Conservation (phyloP, 2,113 vertebrate genomes). For the Beaufortia kweichowensis region DNA sequence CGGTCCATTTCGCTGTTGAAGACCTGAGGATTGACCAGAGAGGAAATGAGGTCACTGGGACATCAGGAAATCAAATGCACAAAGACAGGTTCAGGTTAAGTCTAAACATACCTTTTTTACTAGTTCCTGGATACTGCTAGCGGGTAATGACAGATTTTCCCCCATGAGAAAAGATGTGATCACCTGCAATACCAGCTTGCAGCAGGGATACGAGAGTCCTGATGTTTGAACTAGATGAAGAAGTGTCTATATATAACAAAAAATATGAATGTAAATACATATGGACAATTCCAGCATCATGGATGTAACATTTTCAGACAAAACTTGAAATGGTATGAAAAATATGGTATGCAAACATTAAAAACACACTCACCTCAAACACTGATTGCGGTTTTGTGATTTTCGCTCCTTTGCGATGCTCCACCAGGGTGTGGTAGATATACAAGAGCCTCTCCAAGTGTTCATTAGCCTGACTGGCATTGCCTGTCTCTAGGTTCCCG, state of each 20-base stretch:
- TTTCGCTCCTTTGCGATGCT: conserved; percentile 82
- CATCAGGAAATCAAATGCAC: background rate
- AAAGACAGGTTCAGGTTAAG: conserved; percentile 1
- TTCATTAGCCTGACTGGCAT: conserved; percentile 65
- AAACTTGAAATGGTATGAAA: background rate
- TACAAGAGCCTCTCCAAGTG: conserved; percentile 86
- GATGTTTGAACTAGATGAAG: conserved; percentile 71
- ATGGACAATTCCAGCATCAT: too few species aligned
- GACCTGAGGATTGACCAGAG: conserved; percentile 68
- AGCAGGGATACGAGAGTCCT: conserved; percentile 75
- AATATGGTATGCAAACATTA: background rate
- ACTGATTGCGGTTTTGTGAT: conserved; percentile 78
- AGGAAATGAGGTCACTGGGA: background rate
- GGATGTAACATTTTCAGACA: too few species aligned
- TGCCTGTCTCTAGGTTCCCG: conserved; percentile 47
- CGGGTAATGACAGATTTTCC: conserved; percentile 79
- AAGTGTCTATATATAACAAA: conserved; percentile 70
- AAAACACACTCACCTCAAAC: conserved; percentile 74
- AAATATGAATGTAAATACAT: background rate
- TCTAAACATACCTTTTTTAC: conserved; percentile 79
- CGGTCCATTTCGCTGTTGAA: conserved; percentile 78
- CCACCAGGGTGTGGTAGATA: conserved; percentile 78
- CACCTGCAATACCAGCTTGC: conserved; percentile 77
- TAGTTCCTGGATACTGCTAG: conserved; percentile 72
- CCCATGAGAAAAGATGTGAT: conserved; percentile 83